Conservation (phyloP, 2,113 vertebrate genomes). For the Gobius niger region DNA sequence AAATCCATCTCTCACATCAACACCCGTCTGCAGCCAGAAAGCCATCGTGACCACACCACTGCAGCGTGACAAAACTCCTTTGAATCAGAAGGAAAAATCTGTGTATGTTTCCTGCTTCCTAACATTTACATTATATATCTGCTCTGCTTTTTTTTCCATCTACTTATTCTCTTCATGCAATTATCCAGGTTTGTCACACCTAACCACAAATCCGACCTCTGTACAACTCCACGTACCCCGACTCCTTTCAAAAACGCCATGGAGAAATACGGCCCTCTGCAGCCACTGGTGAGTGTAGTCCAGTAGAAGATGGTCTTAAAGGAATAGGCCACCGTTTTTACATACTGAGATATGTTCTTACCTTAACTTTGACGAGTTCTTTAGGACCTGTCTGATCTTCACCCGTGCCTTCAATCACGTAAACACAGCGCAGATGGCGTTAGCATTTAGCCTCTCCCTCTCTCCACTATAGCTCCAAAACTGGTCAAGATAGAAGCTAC, state of each 20-base stretch:
- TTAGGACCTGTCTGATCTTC: too few species aligned
- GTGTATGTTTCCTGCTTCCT: conserved; percentile 71
- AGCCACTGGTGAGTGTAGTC: conserved; percentile 82
- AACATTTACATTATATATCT: too few species aligned
- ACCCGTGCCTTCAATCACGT: too few species aligned
- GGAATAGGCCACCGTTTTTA: too few species aligned
- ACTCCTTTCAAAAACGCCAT: conserved; percentile 96
- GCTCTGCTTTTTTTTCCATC: too few species aligned
- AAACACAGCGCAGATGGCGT: too few species aligned
- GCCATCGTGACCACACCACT: conserved; percentile 91
- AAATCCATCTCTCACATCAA: conserved; percentile 94
- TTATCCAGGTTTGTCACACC: conserved; percentile 89
- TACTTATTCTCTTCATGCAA: neutral
- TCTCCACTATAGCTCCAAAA: too few species aligned
- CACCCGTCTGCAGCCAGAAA: conserved; percentile 96
- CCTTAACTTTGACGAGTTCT: too few species aligned
- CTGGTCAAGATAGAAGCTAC: too few species aligned
- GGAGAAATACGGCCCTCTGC: conserved; percentile 92
- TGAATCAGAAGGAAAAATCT: conserved; percentile 87
- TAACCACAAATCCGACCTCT: conserved; percentile 87
- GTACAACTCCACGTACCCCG: conserved; percentile 88
- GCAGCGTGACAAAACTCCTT: conserved; percentile 94
- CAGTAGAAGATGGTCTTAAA: too few species aligned
- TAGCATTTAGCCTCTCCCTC: too few species aligned
- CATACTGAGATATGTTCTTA: too few species aligned